These are phyloP conservation scores for Rhabdophis nuchalis DNA, from an alignment of 2,797 vertebrate genomes.

Conservation along the genomic window DNA sequence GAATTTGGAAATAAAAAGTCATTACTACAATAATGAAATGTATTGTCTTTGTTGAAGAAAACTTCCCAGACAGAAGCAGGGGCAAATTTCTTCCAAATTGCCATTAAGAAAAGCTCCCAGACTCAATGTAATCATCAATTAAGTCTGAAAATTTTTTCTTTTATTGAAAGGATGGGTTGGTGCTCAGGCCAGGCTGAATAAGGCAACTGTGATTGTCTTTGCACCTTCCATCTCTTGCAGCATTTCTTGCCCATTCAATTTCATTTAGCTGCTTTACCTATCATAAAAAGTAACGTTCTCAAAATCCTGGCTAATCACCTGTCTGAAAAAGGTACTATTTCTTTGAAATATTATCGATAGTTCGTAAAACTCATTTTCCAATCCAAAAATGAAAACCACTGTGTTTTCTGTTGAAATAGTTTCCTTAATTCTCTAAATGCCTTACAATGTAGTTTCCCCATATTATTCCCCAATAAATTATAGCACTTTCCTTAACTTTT, in stretches of 20 bases:
- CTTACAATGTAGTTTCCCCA: too few relatives aligned
- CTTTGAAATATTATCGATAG: not conserved
- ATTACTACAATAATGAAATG: conserved; percentile 65
- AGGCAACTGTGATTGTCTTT: not conserved
- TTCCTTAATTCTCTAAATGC: not conserved
- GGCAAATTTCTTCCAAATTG: not conserved
- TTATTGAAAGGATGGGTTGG: not conserved
- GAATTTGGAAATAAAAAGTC: conserved; percentile 97
- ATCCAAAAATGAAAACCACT: not conserved
- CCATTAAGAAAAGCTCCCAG: not conserved
- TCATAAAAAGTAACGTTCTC: not conserved
- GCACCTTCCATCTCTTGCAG: not conserved
- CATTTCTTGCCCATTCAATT: not conserved
- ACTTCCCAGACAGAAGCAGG: not conserved
- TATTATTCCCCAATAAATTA: conserved; percentile 18
- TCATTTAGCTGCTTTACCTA: not conserved
- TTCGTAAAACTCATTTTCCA: not conserved
- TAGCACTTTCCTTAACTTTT: conserved; percentile 53
- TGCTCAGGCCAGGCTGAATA: not conserved
- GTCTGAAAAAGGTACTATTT: not conserved
- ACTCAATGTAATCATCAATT: not conserved
- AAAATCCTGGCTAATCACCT: not conserved
- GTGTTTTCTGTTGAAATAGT: not conserved
- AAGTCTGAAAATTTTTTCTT: not conserved
- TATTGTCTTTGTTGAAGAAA: not conserved